Base-by-base conservation (phyloP, 2,113 vertebrate genomes). In the Pteronura brasiliensis region DNA sequence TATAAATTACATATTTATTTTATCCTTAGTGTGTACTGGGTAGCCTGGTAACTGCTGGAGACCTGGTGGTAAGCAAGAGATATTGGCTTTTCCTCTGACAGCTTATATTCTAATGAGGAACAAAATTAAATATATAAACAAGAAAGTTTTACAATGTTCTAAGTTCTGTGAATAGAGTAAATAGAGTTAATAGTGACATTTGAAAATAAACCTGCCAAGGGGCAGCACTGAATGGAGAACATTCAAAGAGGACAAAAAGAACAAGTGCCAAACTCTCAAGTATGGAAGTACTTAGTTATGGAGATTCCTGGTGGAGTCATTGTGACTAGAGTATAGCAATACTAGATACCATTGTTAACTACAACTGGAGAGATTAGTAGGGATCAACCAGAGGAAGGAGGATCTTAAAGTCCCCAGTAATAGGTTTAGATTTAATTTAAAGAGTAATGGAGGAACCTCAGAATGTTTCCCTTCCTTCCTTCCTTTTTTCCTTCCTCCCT, bases 351-450 rank as follows among this genome's bases (percentile, higher is more conserved):
- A 2, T 6, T 4, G 4, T 47, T 23, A 20, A 57, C 12, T 27
- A 21, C 4, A 27, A 7, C 17, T 31, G 29, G 25, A 61, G n/a
- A 36, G 1, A 34, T 36, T 18, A 72, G 1, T 14, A n/a, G 65
- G 11, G 42, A 63, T 3, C 21, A 61, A 42, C 3, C 17, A 61
- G 4, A 63, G 5, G 13, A 25, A 81, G 71, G 4, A 39, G n/a
- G 27, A 21, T 52, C 29, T 88, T 72, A 47, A 0, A 80, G 7
- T 1, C 3, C 34, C 34, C 52, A 3, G 4, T 71, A 76, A 27
- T 63, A 39, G n/a, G 15, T 72, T 96, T 79, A 23, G 13, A 90
- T 89, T 96, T 39, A 49, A 87, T 69, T 39, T 69, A 14, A 69
- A 86, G 34, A 81, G 1, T 6, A 81, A 59, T 65, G 76, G 13